Evolutionary conservation across 2,888 invertebrate species (phyloP).

Genomic region (Beris morrisii): DNA sequence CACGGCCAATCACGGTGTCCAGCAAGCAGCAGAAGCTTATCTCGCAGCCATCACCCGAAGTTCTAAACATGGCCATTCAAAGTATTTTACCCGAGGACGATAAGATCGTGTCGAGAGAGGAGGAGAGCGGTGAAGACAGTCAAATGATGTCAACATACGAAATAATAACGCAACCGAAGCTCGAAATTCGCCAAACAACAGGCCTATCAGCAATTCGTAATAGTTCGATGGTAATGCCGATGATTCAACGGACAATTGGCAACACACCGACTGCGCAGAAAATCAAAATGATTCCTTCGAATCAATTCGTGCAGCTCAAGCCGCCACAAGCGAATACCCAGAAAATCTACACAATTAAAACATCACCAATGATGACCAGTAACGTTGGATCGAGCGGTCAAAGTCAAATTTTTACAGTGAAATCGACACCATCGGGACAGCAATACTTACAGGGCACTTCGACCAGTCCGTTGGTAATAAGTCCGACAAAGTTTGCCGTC

Average conservation of each 20-base stretch:
- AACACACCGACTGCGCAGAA: constrained; percentile 41
- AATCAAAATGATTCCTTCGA: constrained; percentile 55
- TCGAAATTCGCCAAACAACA: constrained; percentile 33
- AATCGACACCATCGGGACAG: constrained; percentile 42
- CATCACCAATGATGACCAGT: constrained; percentile 39
- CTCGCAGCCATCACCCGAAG: constrained; percentile 45
- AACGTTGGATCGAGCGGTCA: constrained; percentile 30
- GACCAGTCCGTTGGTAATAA: constrained; percentile 40
- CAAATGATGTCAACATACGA: constrained; percentile 46
- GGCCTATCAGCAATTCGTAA: constrained; percentile 11
- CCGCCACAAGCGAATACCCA: constrained; percentile 47
- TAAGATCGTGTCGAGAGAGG: constrained; percentile 41
- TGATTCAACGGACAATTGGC: constrained; percentile 31
- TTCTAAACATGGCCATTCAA: constrained; percentile 55
- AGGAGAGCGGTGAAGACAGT: constrained; percentile 37
- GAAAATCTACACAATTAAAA: constrained; percentile 53
- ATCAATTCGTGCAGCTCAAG: constrained; percentile 54
- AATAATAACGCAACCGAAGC: constrained; percentile 43
- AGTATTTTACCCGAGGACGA: constrained; percentile 51
- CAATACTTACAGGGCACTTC: constrained; percentile 46
- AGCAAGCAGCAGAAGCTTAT: constrained; percentile 35
- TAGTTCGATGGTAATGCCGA: constrained; percentile 27
- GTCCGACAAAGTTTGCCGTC: constrained; percentile 51
- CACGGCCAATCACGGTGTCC: constrained; percentile 45
- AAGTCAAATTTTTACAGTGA: constrained; percentile 36